Evolutionary conservation across 2,888 invertebrate species (phyloP).

Genomic region (Aleiodes alternator): DNA sequence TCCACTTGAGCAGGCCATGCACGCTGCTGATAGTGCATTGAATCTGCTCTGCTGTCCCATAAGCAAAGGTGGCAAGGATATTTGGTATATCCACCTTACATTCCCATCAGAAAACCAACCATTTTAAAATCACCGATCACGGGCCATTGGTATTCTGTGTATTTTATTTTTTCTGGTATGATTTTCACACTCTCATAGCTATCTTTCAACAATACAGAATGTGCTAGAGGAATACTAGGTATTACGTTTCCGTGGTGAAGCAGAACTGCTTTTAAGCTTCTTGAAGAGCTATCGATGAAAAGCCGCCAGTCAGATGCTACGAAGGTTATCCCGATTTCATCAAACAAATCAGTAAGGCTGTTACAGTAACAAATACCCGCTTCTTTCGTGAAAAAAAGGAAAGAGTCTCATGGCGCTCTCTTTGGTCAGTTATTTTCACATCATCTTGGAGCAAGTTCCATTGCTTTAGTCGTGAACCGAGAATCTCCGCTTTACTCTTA

Average conservation of each 20-base stretch:
- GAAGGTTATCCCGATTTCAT: constrained; percentile 49
- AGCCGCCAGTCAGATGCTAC: constrained; percentile 6
- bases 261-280: background rate
- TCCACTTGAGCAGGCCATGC: no score
- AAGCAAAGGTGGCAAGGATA: constrained; percentile 60
- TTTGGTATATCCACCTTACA: constrained; percentile 57
- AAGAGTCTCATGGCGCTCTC: background rate
- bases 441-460: constrained; percentile 49
- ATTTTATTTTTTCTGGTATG: constrained; percentile 58
- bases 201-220: constrained; percentile 63
- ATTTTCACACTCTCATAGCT: constrained; percentile 63
- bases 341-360: constrained; percentile 54
- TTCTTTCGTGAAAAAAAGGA: constrained; percentile 48
- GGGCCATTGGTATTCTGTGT: constrained; percentile 61
- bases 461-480: constrained; percentile 31
- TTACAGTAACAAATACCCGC: constrained; percentile 55
- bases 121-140: constrained; percentile 66
- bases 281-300: background rate
- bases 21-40: constrained; percentile 52
- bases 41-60: constrained; percentile 57
- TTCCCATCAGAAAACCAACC: constrained; percentile 57
- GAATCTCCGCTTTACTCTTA: background rate
- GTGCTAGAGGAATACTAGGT: constrained; percentile 62
- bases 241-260: constrained; percentile 45
- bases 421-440: constrained; percentile 36